These are phyloP conservation scores for Luperina testacea DNA, from an alignment of 2,888 invertebrate species.

Conservation along the genomic window DNA sequence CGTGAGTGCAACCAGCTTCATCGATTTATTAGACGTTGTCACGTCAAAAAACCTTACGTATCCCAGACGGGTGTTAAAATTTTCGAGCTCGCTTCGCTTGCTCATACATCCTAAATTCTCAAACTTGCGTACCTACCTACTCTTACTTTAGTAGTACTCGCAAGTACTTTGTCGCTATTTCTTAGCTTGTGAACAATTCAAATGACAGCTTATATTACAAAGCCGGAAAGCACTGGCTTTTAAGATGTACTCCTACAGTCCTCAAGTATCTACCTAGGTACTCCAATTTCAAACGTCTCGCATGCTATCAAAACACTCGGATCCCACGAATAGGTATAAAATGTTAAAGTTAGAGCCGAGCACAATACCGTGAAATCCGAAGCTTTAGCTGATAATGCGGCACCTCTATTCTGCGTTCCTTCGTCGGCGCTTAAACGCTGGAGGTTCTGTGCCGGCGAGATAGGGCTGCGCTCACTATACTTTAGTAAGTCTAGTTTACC, in stretches of 20 bases:
- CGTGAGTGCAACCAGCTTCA: too few relatives aligned
- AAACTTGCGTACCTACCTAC: not conserved
- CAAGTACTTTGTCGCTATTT: not conserved
- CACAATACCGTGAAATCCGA: slow-evolving; percentile 59
- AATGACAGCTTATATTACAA: not conserved
- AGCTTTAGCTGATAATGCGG: slow-evolving; percentile 55
- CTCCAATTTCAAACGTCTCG: slow-evolving; percentile 46
- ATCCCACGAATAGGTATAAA: slow-evolving; percentile 47
- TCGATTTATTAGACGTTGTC: too few relatives aligned
- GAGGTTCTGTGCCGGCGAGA: slow-evolving; percentile 67
- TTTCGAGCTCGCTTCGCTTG: not conserved
- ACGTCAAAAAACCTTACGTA: not conserved
- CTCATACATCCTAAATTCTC: not conserved
- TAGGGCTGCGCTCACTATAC: slow-evolving; percentile 74
- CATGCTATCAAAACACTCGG: slow-evolving; percentile 38
- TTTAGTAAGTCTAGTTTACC: slow-evolving; percentile 74
- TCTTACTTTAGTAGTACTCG: not conserved
- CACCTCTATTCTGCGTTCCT: slow-evolving; percentile 56
- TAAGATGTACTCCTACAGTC: not conserved
- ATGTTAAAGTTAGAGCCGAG: slow-evolving; percentile 48
- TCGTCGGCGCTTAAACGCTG: slow-evolving; percentile 54
- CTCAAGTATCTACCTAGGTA: not conserved
- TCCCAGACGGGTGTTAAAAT: not conserved
- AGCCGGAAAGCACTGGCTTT: too few relatives aligned
- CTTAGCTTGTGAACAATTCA: not conserved